phyloP scores from a whole-genome alignment of 1,140 invertebrate genomes.

The Pseudomyrmex dendroicus region DNA sequence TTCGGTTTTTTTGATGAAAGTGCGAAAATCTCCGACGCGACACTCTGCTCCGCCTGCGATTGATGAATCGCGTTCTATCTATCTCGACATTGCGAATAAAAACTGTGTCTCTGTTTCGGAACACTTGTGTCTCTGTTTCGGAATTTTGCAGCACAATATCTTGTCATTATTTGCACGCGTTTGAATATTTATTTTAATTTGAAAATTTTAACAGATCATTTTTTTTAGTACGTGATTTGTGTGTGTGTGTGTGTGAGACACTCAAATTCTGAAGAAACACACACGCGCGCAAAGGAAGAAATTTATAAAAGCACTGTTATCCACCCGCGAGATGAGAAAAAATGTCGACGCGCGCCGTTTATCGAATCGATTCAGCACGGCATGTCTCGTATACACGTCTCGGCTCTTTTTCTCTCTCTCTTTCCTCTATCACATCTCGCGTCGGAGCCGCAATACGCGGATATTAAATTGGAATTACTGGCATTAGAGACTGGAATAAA shows the following conservation, averaged over 20 bases:
- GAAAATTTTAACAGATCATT: no score
- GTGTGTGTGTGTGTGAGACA: not conserved
- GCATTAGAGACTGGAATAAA: slow-evolving; percentile 46
- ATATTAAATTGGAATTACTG: slow-evolving; percentile 54
- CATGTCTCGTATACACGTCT: slow-evolving; percentile 19
- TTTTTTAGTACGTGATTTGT: not conserved
- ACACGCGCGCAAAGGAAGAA: not conserved
- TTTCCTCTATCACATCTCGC: slow-evolving; percentile 18
- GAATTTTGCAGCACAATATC: not conserved
- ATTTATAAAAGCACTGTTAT: not conserved
- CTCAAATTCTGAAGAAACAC: not conserved
- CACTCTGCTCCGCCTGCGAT: no score
- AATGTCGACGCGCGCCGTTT: not conserved
- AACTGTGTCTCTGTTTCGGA: no score
- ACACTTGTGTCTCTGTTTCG: no score
- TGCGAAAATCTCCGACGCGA: not conserved
- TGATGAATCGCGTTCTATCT: no score
- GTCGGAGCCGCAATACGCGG: slow-evolving; percentile 37
- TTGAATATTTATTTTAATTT: not conserved
- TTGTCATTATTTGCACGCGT: not conserved
- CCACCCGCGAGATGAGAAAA: not conserved
- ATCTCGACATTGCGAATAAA: no score
- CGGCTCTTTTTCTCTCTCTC: not conserved
- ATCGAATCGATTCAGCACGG: slow-evolving; percentile 40
- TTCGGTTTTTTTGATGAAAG: slow-evolving; percentile 12